phyloP scores from a whole-genome alignment of 2,797 vertebrate genomes.

The Arrhamphus sclerolepis region DNA sequence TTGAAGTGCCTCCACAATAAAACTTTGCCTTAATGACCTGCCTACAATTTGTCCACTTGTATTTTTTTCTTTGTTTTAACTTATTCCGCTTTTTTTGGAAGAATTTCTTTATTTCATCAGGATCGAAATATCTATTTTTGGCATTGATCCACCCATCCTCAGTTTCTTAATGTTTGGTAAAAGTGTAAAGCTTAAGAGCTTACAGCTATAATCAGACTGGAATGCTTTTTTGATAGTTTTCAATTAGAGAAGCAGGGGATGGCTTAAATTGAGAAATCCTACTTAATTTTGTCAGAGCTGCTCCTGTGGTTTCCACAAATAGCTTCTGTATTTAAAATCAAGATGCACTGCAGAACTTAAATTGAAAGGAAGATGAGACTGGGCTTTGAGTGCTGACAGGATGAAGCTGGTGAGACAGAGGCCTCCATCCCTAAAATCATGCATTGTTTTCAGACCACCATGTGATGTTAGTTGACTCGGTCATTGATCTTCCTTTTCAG shows the following conservation, averaged over 20 bases:
- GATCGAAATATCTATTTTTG: too few species aligned
- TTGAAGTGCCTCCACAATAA: too few species aligned
- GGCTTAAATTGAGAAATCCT: constrained; percentile 25
- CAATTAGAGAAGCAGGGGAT: constrained; percentile 21
- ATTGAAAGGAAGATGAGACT: constrained; percentile 46
- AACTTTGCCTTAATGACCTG: too few species aligned
- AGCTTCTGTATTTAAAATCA: constrained; percentile 17
- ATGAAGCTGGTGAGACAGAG: constrained; percentile 36
- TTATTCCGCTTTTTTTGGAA: too few species aligned
- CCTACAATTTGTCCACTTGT: too few species aligned
- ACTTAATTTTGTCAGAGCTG: constrained; percentile 18
- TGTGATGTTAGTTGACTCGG: constrained; percentile 53
- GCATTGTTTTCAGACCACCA: constrained; percentile 53
- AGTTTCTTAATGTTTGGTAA: constrained; percentile 11
- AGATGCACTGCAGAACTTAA: constrained; percentile 10
- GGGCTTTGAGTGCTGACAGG: constrained; percentile 31
- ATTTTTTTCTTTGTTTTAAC: too few species aligned
- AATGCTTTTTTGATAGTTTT: constrained; percentile 34
- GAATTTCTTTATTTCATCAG: too few species aligned
- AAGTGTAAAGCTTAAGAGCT: constrained; percentile 19
- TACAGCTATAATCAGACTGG: constrained; percentile 27
- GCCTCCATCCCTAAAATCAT: constrained; percentile 59
- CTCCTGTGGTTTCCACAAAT: constrained; percentile 3
- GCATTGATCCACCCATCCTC: too few species aligned
- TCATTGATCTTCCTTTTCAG: constrained; percentile 71